Percentiles rank a stretch among this genome's conserved stretches.
These are phyloP conservation scores for Andrena cerasifolii DNA, from an alignment of 1,140 invertebrate species.

Conservation along the genomic window DNA sequence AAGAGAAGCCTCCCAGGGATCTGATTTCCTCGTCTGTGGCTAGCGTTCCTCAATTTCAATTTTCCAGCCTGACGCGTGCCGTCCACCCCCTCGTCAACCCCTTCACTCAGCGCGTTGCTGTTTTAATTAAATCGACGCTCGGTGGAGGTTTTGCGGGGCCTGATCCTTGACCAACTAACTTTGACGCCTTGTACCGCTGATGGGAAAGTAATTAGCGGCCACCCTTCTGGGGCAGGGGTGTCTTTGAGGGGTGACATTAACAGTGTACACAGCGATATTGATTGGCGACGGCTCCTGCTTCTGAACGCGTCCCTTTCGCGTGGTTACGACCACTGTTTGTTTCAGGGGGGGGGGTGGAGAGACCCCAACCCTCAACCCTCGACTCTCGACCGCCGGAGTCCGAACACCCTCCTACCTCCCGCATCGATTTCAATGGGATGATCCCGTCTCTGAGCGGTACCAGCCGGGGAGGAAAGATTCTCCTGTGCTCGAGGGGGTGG, in stretches of 20 bases:
- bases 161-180: constrained; percentile 49
- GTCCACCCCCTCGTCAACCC: neutral
- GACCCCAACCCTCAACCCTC: constrained; percentile 16
- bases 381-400: neutral
- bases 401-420: neutral
- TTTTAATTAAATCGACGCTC: constrained; percentile 59
- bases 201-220: constrained; percentile 60
- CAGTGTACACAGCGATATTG: constrained; percentile 55
- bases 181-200: constrained; percentile 42
- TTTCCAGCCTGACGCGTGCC: constrained; percentile 4
- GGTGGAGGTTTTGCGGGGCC: constrained; percentile 27
- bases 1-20: neutral
- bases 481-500: no score
- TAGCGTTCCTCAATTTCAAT: constrained; percentile 25
- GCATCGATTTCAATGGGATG: constrained; percentile 3
- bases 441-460: neutral
- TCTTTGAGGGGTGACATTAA: constrained; percentile 52
- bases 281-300: constrained; percentile 23
- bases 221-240: neutral
- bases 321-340: constrained; percentile 26
- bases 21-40: neutral
- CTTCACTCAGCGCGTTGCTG: neutral
- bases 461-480: no score
- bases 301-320: neutral
- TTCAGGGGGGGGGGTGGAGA: neutral